Base-by-base conservation (phyloP, 2,888 invertebrate genomes). In the Drosophila mimetica region DNA sequence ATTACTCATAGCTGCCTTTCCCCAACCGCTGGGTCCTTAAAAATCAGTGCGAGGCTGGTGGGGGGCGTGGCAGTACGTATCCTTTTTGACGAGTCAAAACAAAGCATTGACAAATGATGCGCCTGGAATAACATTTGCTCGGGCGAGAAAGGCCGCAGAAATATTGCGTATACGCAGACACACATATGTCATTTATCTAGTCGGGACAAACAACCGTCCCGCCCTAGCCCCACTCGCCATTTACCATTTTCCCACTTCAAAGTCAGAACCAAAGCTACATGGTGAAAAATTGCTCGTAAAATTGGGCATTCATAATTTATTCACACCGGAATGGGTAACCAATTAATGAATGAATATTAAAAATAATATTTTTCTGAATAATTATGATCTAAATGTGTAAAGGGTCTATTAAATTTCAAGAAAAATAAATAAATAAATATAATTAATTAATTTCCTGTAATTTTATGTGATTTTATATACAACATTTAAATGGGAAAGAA, bases 141-240 rank as follows among this genome's bases (percentile, higher is more conserved):
- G 50, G 30, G 42, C 28, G 41, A 16, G 71, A 54, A 60, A 52
- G 51, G 53, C 52, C 63, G 58, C 61, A 47, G 66, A 67, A 72
- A 71, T 58, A 70, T 76, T 72, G 54, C 76, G 76, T 67, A 74
- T 41, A 53, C 53, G 70, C 53, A 70, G 46, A 67, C 74, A 64
- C 69, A 76, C 66, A 73, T 73, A 72, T 78, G 75, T 78, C 80
- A 80, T 83, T 80, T 78, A 78, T 83, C 70, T 80, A 64, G 64
- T 52, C 51, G 52, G 11, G 22, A 30, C 28, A 36, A 41, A 13
- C 41, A 63, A 30, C 16, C 30, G 20, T n/a, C 4, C 44, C 6
- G 13, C 52, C 18, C 18, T 2, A 6, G 16, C 36, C 13, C 8
- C 36, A 55, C 34, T 25, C 16, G 36, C 3, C 20, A 28, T 11